Evolutionary conservation across 2,113 vertebrate genomes (phyloP).

Genomic region (Mungos mungo): DNA sequence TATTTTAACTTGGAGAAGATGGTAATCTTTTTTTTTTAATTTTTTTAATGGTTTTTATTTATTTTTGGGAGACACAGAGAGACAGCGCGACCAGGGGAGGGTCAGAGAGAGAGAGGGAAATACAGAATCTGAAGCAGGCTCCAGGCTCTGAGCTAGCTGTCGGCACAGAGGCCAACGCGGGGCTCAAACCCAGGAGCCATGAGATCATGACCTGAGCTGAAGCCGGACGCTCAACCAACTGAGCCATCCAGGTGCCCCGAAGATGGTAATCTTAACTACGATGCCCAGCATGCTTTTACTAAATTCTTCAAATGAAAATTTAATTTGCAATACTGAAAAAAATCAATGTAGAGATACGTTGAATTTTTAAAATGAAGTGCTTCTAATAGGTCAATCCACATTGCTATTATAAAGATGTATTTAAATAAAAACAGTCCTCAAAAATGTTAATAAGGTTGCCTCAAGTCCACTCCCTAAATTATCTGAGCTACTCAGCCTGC

Average conservation of each 20-base stretch:
- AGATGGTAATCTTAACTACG: background rate
- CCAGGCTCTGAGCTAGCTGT: no score
- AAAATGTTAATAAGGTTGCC: background rate
- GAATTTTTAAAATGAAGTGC: background rate
- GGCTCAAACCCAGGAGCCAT: no score
- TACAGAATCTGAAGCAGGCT: no score
- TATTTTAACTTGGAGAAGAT: background rate
- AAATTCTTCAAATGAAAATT: background rate
- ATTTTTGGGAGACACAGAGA: no score
- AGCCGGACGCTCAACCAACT: no score
- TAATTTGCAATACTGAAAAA: background rate
- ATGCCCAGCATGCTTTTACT: background rate
- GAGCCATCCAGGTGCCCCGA: no score
- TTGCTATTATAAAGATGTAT: background rate
- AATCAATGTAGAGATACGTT: background rate
- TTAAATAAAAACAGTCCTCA: background rate
- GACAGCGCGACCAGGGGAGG: no score
- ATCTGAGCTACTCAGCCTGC: background rate
- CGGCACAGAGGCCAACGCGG: no score
- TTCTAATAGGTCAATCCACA: background rate
- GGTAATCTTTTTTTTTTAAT: background rate
- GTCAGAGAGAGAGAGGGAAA: no score
- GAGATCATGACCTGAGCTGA: no score
- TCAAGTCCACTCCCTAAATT: background rate
- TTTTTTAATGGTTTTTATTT: no score